Base-by-base conservation (phyloP, 1,140 invertebrate species). In the Platorchestia sp. region DNA sequence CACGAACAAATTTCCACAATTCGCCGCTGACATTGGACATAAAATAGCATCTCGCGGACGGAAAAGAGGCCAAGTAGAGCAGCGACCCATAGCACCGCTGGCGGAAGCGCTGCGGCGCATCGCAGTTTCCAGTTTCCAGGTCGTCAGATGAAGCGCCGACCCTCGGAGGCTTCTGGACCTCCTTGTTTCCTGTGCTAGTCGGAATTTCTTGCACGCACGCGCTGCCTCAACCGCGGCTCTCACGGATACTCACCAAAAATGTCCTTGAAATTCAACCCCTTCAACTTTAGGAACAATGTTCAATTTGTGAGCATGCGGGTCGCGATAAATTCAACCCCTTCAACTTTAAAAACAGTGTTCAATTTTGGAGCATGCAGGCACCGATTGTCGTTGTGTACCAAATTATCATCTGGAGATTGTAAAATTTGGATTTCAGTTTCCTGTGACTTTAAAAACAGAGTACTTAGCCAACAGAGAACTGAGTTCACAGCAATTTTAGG, bases 41-140 rank as follows among this genome's bases (percentile, higher is more conserved):
- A 75, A 75, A 75, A 75, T 75, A 75, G 14, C 59, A 75, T 75
- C 59, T 75, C 59, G 27, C 14, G 27, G 59, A 75, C 87, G 87
- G 87, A 89, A 89, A 44, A 41, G 41, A 89, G 87, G 87, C 87
- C 87, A 89, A 7, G 36, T 44, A 0, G 87, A 44, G 87, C 87
- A 44, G 41, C 87, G 87, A 89, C 87, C 87, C 87, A 89, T 89
- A 89, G 87, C 87, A 41, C 41, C 87, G n/a, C 87, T 27, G 87
- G 41, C 87, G 87, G 87, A 89, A 89, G 87, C 41, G n/a, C 27
- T 41, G 6, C 7, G n/a, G n/a, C 41, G 87, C 87, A 89, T 89
- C 87, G 87, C 87, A 89, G 87, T 89, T 89, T 89, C 87, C 87
- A 89, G 87, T 89, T 89, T 89, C 87, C 87, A 89, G 87, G 87